Base-by-base conservation (phyloP, 1,140 invertebrate species). In the Mactra quadrangularis region DNA sequence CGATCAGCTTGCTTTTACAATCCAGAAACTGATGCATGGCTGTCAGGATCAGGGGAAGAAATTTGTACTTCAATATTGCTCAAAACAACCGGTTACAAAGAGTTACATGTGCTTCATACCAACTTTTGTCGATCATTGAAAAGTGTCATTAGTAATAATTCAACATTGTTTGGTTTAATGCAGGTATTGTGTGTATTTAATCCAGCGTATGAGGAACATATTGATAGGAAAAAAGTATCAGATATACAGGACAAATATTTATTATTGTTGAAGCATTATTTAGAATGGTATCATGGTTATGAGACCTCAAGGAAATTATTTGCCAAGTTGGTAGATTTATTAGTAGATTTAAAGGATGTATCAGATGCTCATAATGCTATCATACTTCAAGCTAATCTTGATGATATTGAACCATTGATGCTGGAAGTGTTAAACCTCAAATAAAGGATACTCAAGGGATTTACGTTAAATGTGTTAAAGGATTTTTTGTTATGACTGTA, bases 351-450 rank as follows among this genome's bases (percentile, higher is more conserved):
- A 15, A 96, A 97, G 87, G 95, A 95, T 90, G 93, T 98, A 41
- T 97, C 97, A 82, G 97, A 97, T 85, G 96, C 97, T 83, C 95
- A 98, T 60, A 96, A 98, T 11, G 95, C 95, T 33, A 96, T 98
- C 31, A 97, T 97, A 92, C 93, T 98, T 33, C 96, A 98, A 91
- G 96, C 98, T 0, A 97, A 98, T 94, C 97, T 97, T 62, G 95
- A 95, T 64, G 95, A 96, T 89, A 96, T 98, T 59, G 97, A 98
- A 87, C 98, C 97, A 4, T 93, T 99, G 33, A 94, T 99, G 27
- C 96, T 98, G 87, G 97, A 98, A 94, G 97, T 98, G 92, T 97
- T 98, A 88, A 97, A 98, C 93, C 94, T 98, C 68, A 97, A 98
- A 47, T 84, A 71, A 70, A 41, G 6, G 38, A 41, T 15, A 41